Base-by-base conservation (phyloP, 2,113 vertebrate genomes). In the Scalopus aquaticus region DNA sequence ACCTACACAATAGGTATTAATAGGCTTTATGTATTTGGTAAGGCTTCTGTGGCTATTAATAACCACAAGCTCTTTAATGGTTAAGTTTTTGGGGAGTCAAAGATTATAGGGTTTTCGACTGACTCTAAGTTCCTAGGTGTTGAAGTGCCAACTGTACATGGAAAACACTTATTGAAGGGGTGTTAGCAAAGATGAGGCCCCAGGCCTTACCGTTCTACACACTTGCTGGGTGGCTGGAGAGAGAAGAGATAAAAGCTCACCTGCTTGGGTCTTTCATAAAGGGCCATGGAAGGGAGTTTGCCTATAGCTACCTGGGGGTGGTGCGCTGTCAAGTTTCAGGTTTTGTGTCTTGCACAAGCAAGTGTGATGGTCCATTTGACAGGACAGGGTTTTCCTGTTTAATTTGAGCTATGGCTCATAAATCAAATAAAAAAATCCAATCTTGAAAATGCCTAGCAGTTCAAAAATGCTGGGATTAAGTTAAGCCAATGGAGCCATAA, bases 361-460 rank as follows among this genome's bases (percentile, higher is more conserved):
- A 32, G 4, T 35, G 8, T 1, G 15, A 1, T 83, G 19, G 81
- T 78, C 54, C 24, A 22, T 49, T 86, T 62, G 39, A 86, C 22
- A 81, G 65, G 17, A 46, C 54, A 69, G 32, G 28, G 3, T 26
- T 95, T 87, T 58, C 60, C 44, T 85, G 64, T 86, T 88, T 96
- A 67, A 89, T 91, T 42, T 84, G 51, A 96, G 58, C 67, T 77
- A 2, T 5, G 20, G 46, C 42, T 96, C 60, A 28, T 91, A 93
- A 69, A 95, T 95, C 89, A 94, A 62, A 95, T 70, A 72, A 72
- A 94, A 90, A 93, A 86, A 84, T 80, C 24, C 42, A 91, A 78
- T 90, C 92, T 96, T 96, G 70, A 83, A 95, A 96, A 91, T 54
- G 17, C 51, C 93, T 67, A 22, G 39, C 8, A 60, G 76, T 93